Evolutionary conservation across 2,797 vertebrate genomes (phyloP).

Genomic region (Delichon dasypus): DNA sequence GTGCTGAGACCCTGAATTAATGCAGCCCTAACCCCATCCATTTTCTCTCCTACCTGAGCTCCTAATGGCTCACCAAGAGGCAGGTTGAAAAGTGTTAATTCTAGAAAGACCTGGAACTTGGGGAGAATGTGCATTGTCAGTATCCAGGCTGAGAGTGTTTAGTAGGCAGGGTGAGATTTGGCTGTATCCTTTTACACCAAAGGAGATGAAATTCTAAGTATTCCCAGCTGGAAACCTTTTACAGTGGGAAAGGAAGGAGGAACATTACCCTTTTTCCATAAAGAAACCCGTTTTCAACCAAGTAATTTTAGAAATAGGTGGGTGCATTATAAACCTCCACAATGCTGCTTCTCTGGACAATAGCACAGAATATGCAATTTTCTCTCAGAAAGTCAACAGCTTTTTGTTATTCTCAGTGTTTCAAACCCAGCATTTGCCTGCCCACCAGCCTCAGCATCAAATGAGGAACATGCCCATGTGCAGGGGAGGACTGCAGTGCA

Average conservation of each 20-base stretch:
- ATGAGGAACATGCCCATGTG: accelerated
- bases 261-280: neutral
- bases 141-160: neutral
- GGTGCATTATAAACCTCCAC: neutral
- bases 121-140: accelerated
- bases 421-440: neutral
- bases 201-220: neutral
- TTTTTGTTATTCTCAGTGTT: neutral
- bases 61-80: neutral
- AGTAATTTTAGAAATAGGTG: neutral
- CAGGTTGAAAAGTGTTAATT: neutral
- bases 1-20: too few relatives aligned
- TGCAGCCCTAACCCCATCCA: neutral
- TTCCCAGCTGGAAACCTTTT: neutral
- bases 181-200: neutral
- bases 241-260: neutral
- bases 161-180: neutral
- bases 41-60: neutral
- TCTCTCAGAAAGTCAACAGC: neutral
- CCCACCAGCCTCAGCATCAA: neutral
- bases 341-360: neutral
- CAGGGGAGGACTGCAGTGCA: neutral
- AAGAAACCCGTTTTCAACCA: neutral
- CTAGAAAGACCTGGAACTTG: neutral
- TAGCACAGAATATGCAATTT: neutral